These are phyloP conservation scores for Ammospiza nelsoni DNA, from an alignment of 2,113 vertebrate genomes.

Conservation along the genomic window DNA sequence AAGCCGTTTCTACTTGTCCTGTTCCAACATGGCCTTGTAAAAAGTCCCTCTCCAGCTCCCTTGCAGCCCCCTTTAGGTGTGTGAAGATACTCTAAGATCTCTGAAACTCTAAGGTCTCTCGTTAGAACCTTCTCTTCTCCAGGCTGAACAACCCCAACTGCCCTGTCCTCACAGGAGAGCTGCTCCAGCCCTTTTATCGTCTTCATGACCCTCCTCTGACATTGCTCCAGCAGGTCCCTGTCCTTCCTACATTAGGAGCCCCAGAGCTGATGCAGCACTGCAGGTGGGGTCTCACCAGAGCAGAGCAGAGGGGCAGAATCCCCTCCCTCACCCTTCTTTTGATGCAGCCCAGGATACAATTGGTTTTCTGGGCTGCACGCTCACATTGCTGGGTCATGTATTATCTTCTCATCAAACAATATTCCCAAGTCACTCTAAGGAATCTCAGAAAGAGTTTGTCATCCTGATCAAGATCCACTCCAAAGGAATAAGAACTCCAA, in stretches of 20 bases:
- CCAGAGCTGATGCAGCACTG: background rate
- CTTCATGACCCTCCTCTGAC: background rate
- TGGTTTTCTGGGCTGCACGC: background rate
- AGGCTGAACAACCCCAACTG: background rate
- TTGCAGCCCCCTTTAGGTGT: background rate
- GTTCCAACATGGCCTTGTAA: background rate
- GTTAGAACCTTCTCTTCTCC: background rate
- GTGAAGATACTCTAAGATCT: background rate
- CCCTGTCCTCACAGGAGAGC: background rate
- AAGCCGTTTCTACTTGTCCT: background rate
- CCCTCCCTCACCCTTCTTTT: rapidly evolving
- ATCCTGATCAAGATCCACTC: background rate
- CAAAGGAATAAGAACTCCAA: background rate
- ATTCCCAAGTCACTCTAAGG: background rate
- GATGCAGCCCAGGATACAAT: background rate
- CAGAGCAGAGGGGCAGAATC: background rate
- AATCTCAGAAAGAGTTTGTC: background rate
- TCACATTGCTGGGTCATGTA: background rate
- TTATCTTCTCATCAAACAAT: background rate
- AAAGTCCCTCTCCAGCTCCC: background rate
- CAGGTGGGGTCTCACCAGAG: background rate
- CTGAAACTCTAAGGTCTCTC: background rate
- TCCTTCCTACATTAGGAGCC: rapidly evolving
- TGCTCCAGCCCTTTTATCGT: background rate
- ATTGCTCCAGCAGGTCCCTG: background rate